Percentiles rank a stretch among this genome's conserved stretches.
These are phyloP conservation scores for Podiceps cristatus DNA, from an alignment of 2,113 vertebrate genomes.

Conservation along the genomic window DNA sequence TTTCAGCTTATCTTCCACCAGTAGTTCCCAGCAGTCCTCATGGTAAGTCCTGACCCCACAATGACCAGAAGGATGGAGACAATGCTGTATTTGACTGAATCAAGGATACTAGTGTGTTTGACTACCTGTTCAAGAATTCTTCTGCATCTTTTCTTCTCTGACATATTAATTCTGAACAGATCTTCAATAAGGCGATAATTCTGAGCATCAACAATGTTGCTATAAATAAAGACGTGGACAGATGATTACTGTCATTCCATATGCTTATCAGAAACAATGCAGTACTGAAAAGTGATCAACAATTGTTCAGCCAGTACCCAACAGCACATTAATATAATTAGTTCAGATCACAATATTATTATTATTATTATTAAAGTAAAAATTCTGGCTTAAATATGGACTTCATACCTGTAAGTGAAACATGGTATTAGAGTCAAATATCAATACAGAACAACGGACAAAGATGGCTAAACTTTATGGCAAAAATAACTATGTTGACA, in stretches of 20 bases:
- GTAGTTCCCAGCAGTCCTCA: background rate
- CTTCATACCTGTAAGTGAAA: background rate
- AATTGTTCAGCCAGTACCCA: background rate
- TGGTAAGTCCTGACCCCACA: background rate
- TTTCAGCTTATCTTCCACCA: background rate
- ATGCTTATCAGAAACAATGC: background rate
- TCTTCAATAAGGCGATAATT: conserved; percentile 96
- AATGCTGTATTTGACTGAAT: background rate
- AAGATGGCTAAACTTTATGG: background rate
- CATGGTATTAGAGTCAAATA: background rate
- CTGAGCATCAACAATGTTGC: conserved; percentile 96
- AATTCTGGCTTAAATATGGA: background rate
- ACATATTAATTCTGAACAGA: conserved; percentile 91
- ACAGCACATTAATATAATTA: background rate
- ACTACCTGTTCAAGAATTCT: conserved; percentile 94
- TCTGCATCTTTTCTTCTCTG: conserved; percentile 94
- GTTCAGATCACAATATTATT: background rate
- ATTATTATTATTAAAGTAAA: background rate
- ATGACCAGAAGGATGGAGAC: background rate
- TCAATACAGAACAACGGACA: background rate
- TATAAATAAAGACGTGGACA: conserved; percentile 66
- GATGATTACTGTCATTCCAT: background rate
- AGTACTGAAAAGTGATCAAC: background rate
- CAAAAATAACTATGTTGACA: background rate
- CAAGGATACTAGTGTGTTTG: background rate